Evolutionary conservation across 2,797 vertebrate genomes (phyloP), one percentile per base, ranked within the genome.

Genomic region (Xerus rutilus): DNA sequence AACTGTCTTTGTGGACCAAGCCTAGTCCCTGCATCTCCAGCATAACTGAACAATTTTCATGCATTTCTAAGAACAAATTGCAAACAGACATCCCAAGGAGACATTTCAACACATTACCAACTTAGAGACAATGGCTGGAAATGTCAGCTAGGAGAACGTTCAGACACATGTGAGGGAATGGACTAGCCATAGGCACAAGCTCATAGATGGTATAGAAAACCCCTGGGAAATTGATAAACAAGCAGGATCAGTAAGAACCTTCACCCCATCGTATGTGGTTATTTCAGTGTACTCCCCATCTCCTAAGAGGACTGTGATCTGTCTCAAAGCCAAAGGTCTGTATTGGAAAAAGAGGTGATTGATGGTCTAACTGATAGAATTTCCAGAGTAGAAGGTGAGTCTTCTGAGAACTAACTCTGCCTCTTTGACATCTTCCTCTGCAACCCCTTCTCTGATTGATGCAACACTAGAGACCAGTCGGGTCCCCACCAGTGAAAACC

Each of bases 21-120:
- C 7, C 35, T 82, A 23, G 35, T 73, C 28, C 39, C 95, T 92
- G 76, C 6, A 54, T 95, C 32, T 95, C 35, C 28, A 64, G 64
- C 54, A 32, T 86, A 83, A 96, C n/a, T 14, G 52, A 90, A 92
- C 10, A 76, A 93, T 93, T 96, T 95, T 90, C 92, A 96, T 79
- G 89, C 81, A 88, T 96, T 96, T 97, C 69, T 91, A 69, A 96
- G 59, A 91, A 95, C 47, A 94, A 97, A 96, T 52, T 95, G 39
- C 82, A 96, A 95, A 74, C 93, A 96, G 92, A 95, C 28, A 92
- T 78, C 39, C 28, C 76, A 87, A 91, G 72, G 54, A 91, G 89
- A 94, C 57, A 65, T 97, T 96, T 96, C 81, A 96, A 81, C 93
- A 28, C 32, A 85, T 90, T 73, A 78, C 2, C 0, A 0, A n/a